A percentile compares a stretch with the other conserved stretches of the same genome.
phyloP scores from a whole-genome alignment of 2,888 invertebrate genomes.

The Xylota segnis region DNA sequence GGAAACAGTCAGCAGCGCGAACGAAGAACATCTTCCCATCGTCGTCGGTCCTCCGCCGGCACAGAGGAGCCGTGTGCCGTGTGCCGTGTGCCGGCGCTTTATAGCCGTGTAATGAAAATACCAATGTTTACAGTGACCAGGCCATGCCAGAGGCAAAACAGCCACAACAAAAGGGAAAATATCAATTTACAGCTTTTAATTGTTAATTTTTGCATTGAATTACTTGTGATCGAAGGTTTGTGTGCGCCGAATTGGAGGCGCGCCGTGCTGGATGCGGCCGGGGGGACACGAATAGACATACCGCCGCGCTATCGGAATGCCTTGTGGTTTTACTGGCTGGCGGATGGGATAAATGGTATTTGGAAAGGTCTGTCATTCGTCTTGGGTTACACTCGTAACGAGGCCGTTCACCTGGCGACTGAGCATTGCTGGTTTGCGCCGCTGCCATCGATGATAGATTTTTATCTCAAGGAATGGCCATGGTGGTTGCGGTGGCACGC shows the following conservation, averaged over 20 bases:
- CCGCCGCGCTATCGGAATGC: conserved; percentile 55
- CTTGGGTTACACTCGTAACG: conserved; percentile 74
- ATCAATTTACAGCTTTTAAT: conserved; percentile 77
- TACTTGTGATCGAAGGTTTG: conserved; percentile 74
- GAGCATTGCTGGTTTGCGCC: conserved; percentile 23
- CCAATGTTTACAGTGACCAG: conserved; percentile 76
- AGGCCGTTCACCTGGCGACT: conserved; percentile 63
- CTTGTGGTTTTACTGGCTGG: conserved; percentile 56
- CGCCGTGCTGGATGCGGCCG: too few species aligned
- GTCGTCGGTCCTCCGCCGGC: too few species aligned
- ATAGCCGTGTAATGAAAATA: conserved; percentile 76
- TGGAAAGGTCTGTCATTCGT: conserved; percentile 73
- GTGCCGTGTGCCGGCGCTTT: conserved; percentile 59
- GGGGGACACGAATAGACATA: conserved; percentile 52
- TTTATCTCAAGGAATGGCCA: conserved; percentile 62
- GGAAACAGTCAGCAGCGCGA: conserved; percentile 61
- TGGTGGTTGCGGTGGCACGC: conserved; percentile 28
- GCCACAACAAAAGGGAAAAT: conserved; percentile 72
- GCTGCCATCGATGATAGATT: conserved; percentile 67
- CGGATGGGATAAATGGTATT: conserved; percentile 65
- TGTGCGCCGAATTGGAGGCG: conserved; percentile 53
- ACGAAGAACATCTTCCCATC: conserved; percentile 67
- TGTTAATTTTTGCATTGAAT: conserved; percentile 77
- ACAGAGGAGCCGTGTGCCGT: conserved; percentile 7
- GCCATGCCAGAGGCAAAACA: conserved; percentile 62